Conservation (phyloP, 2,888 invertebrate species). For the Eumerus sabulonum region DNA sequence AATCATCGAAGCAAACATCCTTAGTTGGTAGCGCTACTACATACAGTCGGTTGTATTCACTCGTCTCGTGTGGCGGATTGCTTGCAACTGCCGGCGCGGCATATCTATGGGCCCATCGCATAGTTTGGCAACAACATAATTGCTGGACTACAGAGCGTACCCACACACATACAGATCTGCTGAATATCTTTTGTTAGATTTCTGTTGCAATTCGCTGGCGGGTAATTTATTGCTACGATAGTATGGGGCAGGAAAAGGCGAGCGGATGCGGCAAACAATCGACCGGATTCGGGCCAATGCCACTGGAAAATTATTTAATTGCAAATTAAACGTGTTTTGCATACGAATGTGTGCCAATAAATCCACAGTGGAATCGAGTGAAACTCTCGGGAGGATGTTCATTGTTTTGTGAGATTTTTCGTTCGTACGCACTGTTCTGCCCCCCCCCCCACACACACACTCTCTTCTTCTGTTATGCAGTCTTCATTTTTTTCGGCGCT, state of each 20-base stretch:
- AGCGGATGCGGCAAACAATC: conserved; percentile 65
- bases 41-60: conserved; percentile 6
- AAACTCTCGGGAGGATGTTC: background rate
- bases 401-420: conserved; percentile 35
- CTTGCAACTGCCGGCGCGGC: conserved; percentile 4
- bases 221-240: conserved; percentile 63
- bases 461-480: too few relatives aligned
- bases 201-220: conserved; percentile 63
- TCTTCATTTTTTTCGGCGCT: too few relatives aligned
- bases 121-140: conserved; percentile 68
- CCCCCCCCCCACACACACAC: too few relatives aligned
- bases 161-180: conserved; percentile 26
- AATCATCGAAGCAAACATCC: conserved; percentile 68
- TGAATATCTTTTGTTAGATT: conserved; percentile 67
- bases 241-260: conserved; percentile 23
- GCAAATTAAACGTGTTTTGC: conserved; percentile 67
- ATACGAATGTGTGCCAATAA: conserved; percentile 17
- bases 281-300: conserved; percentile 66
- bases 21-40: conserved; percentile 49
- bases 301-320: conserved; percentile 69
- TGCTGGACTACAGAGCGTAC: conserved; percentile 44
- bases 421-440: conserved; percentile 8
- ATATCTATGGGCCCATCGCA: conserved; percentile 52
- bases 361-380: too few relatives aligned
- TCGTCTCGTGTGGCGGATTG: conserved; percentile 2